phyloP scores from a whole-genome alignment of 2,888 invertebrate species.

The Mycalesis mineus region DNA sequence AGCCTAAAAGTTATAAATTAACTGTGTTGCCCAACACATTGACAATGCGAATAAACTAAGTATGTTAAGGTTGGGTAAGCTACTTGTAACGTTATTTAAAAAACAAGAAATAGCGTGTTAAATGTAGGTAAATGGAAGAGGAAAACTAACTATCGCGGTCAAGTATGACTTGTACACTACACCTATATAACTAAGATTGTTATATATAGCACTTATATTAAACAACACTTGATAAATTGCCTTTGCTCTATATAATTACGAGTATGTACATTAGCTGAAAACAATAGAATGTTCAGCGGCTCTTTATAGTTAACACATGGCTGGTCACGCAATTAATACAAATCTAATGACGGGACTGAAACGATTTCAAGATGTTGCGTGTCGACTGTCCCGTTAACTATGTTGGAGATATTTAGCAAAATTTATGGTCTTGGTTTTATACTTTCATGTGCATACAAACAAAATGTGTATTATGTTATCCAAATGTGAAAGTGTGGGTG shows the following conservation, averaged over 20 bases:
- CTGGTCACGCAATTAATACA: not conserved
- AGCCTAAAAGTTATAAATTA: too few relatives aligned
- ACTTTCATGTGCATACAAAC: too few relatives aligned
- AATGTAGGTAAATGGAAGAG: constrained; percentile 13
- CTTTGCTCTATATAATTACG: constrained; percentile 1
- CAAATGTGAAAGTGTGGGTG: too few relatives aligned
- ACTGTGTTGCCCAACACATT: too few relatives aligned
- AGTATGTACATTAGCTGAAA: not conserved
- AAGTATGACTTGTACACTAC: constrained; percentile 22
- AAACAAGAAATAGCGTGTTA: constrained; percentile 16
- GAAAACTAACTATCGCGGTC: constrained; percentile 26
- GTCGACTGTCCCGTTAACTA: not conserved
- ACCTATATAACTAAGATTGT: not conserved
- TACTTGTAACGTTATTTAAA: not conserved
- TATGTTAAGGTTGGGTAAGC: constrained; percentile 5
- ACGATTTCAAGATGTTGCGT: not conserved
- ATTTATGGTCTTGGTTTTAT: too few relatives aligned
- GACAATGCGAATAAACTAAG: not conserved
- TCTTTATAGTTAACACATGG: constrained; percentile 7
- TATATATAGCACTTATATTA: not conserved
- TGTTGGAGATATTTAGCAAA: not conserved
- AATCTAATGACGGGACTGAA: not conserved
- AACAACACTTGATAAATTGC: constrained; percentile 4
- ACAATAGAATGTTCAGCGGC: constrained; percentile 1
- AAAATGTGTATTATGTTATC: too few relatives aligned